Conservation (phyloP, 2,113 vertebrate genomes). For the Steatornis caripensis region DNA sequence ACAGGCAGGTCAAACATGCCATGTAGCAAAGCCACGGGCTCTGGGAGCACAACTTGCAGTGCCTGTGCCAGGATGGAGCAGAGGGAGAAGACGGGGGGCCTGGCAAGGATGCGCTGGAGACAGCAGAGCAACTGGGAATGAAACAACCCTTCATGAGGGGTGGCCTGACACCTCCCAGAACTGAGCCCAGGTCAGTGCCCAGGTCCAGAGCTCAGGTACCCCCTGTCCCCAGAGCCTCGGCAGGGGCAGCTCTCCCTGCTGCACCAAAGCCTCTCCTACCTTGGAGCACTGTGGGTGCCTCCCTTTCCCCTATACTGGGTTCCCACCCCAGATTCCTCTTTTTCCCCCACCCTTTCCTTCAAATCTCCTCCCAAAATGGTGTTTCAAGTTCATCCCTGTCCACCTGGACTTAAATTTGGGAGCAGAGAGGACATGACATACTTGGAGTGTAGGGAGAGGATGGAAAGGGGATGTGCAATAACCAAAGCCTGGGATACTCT, state of each 20-base stretch:
- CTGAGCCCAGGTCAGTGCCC: too few species aligned
- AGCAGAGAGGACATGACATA: neutral
- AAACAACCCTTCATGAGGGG: neutral
- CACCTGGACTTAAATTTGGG: neutral
- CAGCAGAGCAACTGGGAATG: neutral
- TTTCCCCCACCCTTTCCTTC: neutral
- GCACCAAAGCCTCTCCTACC: neutral
- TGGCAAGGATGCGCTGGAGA: rapidly evolving
- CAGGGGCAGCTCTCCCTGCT: neutral
- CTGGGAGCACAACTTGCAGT: neutral
- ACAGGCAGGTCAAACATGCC: neutral
- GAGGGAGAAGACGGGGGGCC: rapidly evolving
- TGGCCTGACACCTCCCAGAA: neutral
- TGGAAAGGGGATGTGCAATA: neutral
- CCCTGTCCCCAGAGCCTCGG: neutral
- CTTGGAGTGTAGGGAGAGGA: neutral
- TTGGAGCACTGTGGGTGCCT: rapidly evolving
- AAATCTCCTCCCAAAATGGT: neutral
- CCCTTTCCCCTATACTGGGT: neutral
- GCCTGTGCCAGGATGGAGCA: rapidly evolving
- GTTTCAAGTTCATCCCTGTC: neutral
- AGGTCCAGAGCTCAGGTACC: neutral
- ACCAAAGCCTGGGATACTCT: neutral
- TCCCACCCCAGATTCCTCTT: neutral
- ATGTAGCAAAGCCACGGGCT: neutral